Base-by-base conservation (phyloP, 2,113 vertebrate species). In the Penelope pileata region DNA sequence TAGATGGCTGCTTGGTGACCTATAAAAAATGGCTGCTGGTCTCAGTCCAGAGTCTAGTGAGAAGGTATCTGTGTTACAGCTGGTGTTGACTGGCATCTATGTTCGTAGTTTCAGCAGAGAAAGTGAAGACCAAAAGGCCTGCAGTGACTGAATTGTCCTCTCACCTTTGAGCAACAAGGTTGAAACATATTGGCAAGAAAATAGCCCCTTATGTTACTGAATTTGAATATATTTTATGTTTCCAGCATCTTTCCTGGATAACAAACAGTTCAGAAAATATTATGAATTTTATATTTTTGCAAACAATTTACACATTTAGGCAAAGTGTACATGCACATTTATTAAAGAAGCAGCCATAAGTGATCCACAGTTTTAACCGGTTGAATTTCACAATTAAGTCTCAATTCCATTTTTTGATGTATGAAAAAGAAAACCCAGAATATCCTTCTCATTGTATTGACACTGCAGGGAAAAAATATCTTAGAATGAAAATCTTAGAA, bases 1-100 rank as follows among this genome's bases (percentile, higher is more conserved):
- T 94, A 97, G 90, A 77, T 90, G 94, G 96, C 47, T 79, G 78
- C 60, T 47, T 75, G 69, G 64, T 73, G 68, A 86, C 77, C 83
- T 84, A 4, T 34, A 70, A 2, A 5, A 59, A 76, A 50, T 15
- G 59, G 32, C 22, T 70, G 2, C n/a, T 96, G 94, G 72, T 89
- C 68, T 79, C 59, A 6, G 2, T 58, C 83, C 93, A 91, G 69
- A 68, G 59, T 5, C 69, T 38, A 7, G 0, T 5, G 73, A 72
- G 43, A 79, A 94, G 86, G 86, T 93, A 62, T 24, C 75, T 83
- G 32, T 38, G 38, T 51, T 53, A 2, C 89, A 93, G 59, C 83
- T 94, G 91, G 27, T 58, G 83, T 30, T 92, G 50, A n/a, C 68
- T 63, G 77, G 30, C 47, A 16, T 27, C 83, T 91, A 36, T 56